Evolutionary conservation across 2,113 vertebrate species (phyloP).

Genomic region (Calidris pugnax): DNA sequence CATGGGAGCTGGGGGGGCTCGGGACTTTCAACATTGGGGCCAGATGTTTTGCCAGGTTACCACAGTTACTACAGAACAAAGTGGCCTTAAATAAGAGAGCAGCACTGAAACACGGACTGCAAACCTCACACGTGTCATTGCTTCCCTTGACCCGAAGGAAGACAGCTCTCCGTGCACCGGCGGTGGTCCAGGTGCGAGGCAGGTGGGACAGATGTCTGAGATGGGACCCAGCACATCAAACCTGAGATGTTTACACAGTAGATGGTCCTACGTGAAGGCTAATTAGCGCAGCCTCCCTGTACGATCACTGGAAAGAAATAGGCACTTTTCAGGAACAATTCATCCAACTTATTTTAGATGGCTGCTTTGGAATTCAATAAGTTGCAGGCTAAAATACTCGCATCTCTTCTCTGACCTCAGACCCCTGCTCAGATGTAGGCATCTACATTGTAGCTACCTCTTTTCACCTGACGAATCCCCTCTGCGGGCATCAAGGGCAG

Average conservation of each 20-base stretch:
- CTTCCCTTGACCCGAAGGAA: background rate
- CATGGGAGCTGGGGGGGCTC: background rate
- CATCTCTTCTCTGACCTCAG: background rate
- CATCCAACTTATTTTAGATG: background rate
- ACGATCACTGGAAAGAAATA: background rate
- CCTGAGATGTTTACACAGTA: background rate
- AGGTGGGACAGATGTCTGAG: background rate
- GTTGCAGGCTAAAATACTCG: background rate
- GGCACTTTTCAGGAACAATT: background rate
- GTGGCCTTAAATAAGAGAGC: background rate
- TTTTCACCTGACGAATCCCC: background rate
- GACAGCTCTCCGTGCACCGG: fast-evolving
- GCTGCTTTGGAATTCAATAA: background rate
- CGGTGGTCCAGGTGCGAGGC: fast-evolving
- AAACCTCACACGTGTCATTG: background rate
- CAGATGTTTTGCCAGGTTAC: slow-evolving; percentile 23
- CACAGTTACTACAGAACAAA: slow-evolving; percentile 1
- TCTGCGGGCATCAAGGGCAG: background rate
- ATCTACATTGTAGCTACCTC: background rate
- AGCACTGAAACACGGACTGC: background rate
- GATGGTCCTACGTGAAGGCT: background rate
- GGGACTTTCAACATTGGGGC: background rate
- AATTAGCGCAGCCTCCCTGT: background rate
- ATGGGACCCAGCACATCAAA: background rate
- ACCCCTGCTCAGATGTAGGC: background rate